phyloP scores from a whole-genome alignment of 2,113 vertebrate genomes.

The Phoxinus phoxinus region DNA sequence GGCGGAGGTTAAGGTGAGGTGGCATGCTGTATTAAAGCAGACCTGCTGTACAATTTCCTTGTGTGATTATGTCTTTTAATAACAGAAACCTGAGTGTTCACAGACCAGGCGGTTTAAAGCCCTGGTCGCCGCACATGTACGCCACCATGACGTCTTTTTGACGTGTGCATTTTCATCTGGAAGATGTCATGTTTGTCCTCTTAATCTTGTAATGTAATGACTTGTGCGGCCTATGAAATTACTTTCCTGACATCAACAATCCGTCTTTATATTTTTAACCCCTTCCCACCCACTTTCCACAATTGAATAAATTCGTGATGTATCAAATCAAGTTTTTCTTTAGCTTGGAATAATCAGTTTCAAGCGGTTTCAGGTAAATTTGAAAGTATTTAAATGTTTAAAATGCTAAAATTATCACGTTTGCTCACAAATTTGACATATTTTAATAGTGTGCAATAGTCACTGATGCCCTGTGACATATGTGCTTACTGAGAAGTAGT shows the following conservation, averaged over 20 bases:
- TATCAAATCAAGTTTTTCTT: neutral
- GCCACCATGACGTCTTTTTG: neutral
- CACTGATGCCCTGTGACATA: neutral
- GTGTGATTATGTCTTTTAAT: neutral
- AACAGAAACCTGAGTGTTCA: neutral
- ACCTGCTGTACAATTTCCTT: neutral
- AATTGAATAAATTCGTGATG: neutral
- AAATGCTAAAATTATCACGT: neutral
- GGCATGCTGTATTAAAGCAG: neutral
- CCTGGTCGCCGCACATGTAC: neutral
- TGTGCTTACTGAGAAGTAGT: neutral
- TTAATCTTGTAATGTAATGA: neutral
- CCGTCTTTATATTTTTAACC: neutral
- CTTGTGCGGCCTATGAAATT: neutral
- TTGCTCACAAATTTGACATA: neutral
- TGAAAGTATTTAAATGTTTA: neutral
- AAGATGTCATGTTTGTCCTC: neutral
- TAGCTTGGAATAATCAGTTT: neutral
- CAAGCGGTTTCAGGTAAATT: neutral
- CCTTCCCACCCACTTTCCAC: neutral
- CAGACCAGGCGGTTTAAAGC: neutral
- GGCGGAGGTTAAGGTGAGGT: slow-evolving; percentile 85
- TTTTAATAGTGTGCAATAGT: neutral
- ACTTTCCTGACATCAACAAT: neutral
- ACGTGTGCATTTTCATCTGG: neutral